Evolutionary conservation across 2,888 invertebrate genomes (phyloP).

Genomic region (Liposcelis brunnea): DNA sequence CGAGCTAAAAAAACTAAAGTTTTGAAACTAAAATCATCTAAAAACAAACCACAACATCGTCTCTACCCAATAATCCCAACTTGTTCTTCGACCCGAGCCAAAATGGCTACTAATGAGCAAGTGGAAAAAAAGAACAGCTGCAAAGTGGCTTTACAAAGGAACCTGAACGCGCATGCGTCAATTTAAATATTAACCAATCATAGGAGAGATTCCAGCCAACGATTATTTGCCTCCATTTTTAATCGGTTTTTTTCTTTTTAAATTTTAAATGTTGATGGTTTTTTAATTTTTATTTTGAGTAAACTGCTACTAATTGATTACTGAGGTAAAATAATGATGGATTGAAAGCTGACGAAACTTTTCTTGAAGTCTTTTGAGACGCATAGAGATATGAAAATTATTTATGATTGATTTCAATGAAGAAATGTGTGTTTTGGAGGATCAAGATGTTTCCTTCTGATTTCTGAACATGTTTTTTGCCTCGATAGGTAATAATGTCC

Average conservation of each 20-base stretch:
- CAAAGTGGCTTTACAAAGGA: slow-evolving; percentile 2
- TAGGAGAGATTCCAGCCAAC: too few relatives aligned
- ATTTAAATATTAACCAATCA: neutral
- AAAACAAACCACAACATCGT: slow-evolving; percentile 3
- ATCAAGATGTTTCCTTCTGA: too few relatives aligned
- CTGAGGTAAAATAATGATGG: neutral
- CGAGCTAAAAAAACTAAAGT: slow-evolving; percentile 3
- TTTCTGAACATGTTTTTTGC: too few relatives aligned
- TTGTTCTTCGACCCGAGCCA: slow-evolving; percentile 4
- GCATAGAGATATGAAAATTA: too few relatives aligned
- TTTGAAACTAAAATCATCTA: slow-evolving; percentile 8
- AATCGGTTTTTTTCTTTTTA: too few relatives aligned
- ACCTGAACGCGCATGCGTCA: neutral
- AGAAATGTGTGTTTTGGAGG: too few relatives aligned
- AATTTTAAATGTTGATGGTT: too few relatives aligned
- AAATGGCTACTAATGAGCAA: slow-evolving; percentile 5
- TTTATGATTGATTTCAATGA: too few relatives aligned
- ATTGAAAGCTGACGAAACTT: too few relatives aligned
- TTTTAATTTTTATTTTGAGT: neutral
- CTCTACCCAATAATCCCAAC: slow-evolving; percentile 1
- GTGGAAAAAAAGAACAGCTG: slow-evolving; percentile 5
- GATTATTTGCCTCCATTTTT: too few relatives aligned
- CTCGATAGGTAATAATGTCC: too few relatives aligned
- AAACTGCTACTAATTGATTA: neutral
- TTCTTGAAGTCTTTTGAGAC: too few relatives aligned